phyloP scores from a whole-genome alignment of 2,113 vertebrate species.

The Arizona elegans region DNA sequence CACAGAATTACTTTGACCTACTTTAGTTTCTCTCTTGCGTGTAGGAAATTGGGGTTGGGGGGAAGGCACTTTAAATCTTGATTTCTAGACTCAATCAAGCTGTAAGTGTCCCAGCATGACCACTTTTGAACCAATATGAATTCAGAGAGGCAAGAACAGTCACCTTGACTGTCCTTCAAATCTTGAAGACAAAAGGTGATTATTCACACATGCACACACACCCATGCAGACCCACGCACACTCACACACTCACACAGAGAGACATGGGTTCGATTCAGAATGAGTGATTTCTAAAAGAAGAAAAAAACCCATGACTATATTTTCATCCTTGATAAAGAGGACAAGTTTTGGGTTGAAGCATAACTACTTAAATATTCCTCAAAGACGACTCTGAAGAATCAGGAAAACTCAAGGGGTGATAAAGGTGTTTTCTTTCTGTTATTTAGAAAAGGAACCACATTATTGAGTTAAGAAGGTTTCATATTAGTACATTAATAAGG shows the following conservation, averaged over 20 bases:
- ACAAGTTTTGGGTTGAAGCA: not conserved
- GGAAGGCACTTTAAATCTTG: not conserved
- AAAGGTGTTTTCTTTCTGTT: not conserved
- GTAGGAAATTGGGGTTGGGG: not conserved
- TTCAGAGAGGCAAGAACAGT: not conserved
- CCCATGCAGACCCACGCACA: not conserved
- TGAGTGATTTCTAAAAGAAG: not conserved
- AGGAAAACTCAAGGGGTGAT: not conserved
- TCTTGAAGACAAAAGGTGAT: not conserved
- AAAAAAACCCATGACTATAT: not conserved
- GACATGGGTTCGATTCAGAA: not conserved
- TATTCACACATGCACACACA: not conserved
- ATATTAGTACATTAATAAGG: not conserved
- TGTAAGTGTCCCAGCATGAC: not conserved
- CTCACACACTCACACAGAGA: not conserved
- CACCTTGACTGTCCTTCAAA: not conserved
- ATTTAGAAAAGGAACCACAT: not conserved
- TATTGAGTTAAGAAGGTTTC: not conserved
- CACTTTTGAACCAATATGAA: not conserved
- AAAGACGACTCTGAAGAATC: not conserved
- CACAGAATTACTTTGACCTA: not conserved
- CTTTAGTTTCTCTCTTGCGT: not conserved
- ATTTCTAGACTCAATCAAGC: not conserved
- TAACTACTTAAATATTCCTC: not conserved
- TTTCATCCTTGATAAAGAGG: not conserved